These are phyloP conservation scores for Parnassius glacialis DNA, from an alignment of 2,888 invertebrate genomes.

Conservation along the genomic window DNA sequence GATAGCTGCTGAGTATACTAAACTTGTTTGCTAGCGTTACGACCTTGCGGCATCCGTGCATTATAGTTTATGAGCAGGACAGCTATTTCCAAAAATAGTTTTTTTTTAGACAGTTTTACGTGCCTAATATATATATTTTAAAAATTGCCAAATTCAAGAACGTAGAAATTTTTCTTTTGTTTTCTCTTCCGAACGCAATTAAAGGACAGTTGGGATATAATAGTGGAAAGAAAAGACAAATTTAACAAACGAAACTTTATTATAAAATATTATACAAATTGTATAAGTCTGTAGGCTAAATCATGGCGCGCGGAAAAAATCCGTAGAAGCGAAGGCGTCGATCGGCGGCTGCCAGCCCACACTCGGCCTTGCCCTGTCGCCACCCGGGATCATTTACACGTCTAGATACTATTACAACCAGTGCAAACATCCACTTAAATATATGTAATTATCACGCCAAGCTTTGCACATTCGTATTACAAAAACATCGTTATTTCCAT, in stretches of 20 bases:
- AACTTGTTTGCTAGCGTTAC: constrained; percentile 8
- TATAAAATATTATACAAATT: neutral
- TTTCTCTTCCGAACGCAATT: neutral
- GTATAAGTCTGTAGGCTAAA: neutral
- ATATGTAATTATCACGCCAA: constrained; percentile 9
- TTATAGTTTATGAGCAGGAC: neutral
- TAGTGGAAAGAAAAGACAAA: too few species aligned
- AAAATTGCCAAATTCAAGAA: neutral
- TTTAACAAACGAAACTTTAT: neutral
- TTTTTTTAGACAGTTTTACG: neutral
- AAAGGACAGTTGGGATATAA: neutral
- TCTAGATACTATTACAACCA: constrained; percentile 60
- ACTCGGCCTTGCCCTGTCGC: constrained; percentile 62
- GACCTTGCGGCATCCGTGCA: neutral
- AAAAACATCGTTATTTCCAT: constrained; percentile 4
- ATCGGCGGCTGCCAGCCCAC: constrained; percentile 49
- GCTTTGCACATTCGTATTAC: constrained; percentile 5
- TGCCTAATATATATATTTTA: too few species aligned
- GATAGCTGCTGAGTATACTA: constrained; percentile 40
- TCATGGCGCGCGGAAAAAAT: constrained; percentile 11
- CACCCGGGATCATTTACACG: constrained; percentile 66
- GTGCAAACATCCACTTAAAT: constrained; percentile 12
- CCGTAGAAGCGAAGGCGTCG: constrained; percentile 30
- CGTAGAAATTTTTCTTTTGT: neutral
- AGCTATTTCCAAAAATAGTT: too few species aligned